Conservation (phyloP, 2,888 invertebrate genomes). For the Eumerus sabulonum region DNA sequence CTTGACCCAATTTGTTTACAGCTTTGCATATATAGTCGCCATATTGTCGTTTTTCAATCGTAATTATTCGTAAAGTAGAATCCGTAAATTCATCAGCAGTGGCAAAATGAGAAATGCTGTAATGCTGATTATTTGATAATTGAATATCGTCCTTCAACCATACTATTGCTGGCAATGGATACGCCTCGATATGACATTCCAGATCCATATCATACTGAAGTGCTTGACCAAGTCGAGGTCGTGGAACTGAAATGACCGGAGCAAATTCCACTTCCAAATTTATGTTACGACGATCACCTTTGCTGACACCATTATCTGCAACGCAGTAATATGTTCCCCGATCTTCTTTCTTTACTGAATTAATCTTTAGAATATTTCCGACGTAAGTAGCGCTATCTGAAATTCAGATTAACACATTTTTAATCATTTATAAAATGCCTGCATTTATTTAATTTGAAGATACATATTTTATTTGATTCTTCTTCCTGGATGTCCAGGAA, state of each 20-base stretch:
- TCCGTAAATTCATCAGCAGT: slow-evolving; percentile 95
- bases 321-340: slow-evolving; percentile 96
- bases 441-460: too few species aligned
- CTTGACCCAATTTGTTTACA: slow-evolving; percentile 90
- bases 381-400: slow-evolving; percentile 81
- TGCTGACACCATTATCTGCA: slow-evolving; percentile 93
- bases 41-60: slow-evolving; percentile 93
- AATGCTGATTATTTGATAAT: slow-evolving; percentile 93
- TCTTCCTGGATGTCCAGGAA: too few species aligned
- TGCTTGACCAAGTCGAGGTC: slow-evolving; percentile 90
- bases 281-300: slow-evolving; percentile 90
- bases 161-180: slow-evolving; percentile 94
- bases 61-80: slow-evolving; percentile 92
- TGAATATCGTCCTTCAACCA: slow-evolving; percentile 93
- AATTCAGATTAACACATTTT: slow-evolving; percentile 2
- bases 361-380: slow-evolving; percentile 89
- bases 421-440: not conserved
- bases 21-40: slow-evolving; percentile 93
- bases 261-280: slow-evolving; percentile 94
- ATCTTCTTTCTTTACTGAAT: slow-evolving; percentile 90
- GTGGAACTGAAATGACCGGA: slow-evolving; percentile 90
- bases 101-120: slow-evolving; percentile 93
- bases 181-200: slow-evolving; percentile 96
- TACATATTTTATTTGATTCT: not conserved
- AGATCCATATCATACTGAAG: slow-evolving; percentile 96